Evolutionary conservation across 2,888 invertebrate genomes (phyloP).

Genomic region (Limenitis camilla): DNA sequence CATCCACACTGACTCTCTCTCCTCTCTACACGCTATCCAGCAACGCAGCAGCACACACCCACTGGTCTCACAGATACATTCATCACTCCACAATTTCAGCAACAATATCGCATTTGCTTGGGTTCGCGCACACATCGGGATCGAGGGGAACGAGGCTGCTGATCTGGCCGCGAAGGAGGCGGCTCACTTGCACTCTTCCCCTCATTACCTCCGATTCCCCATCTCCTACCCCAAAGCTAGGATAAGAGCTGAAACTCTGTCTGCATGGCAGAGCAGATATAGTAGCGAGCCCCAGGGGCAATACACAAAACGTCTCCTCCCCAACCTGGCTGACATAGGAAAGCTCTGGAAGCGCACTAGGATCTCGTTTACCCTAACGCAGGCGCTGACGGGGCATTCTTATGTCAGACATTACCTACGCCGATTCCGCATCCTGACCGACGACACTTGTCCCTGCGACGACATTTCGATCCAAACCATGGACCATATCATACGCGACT

Average conservation of each 20-base stretch:
- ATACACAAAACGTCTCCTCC: not conserved
- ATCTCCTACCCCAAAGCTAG: not conserved
- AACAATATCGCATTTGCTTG: too few relatives aligned
- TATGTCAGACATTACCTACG: too few relatives aligned
- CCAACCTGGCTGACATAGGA: not conserved
- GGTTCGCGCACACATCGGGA: too few relatives aligned
- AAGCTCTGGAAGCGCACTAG: not conserved
- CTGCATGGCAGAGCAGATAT: not conserved
- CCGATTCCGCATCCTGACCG: too few relatives aligned
- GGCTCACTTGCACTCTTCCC: not conserved
- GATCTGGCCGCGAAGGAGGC: not conserved
- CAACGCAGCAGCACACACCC: too few relatives aligned
- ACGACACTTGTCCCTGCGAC: slow-evolving; percentile 6
- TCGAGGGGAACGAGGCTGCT: not conserved
- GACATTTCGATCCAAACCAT: not conserved
- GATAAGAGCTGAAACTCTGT: not conserved
- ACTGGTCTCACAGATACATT: too few relatives aligned
- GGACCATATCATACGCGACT: not conserved
- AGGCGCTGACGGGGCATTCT: too few relatives aligned
- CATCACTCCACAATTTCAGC: too few relatives aligned
- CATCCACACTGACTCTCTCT: too few relatives aligned
- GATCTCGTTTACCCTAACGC: not conserved
- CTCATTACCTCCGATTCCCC: not conserved
- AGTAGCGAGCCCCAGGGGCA: not conserved
- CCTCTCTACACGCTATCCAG: too few relatives aligned